Conservation (phyloP, 2,888 invertebrate genomes). For the Ditylenchus weischeri region DNA sequence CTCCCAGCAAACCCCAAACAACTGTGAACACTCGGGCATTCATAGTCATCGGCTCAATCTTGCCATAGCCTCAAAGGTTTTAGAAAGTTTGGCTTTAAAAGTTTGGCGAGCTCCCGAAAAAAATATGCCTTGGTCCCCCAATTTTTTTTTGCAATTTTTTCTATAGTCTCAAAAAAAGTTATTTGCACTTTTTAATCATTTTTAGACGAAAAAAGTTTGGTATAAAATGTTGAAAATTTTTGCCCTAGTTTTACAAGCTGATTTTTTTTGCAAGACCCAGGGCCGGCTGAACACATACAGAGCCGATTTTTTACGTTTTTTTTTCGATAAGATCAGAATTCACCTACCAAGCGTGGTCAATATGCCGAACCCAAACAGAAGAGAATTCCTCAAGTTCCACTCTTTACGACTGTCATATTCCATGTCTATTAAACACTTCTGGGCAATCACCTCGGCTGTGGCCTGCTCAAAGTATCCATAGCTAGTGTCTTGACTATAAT, state of each 20-base stretch:
- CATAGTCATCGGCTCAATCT: slow-evolving; percentile 51
- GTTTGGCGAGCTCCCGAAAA: neutral
- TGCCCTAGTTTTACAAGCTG: too few species aligned
- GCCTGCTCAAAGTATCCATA: neutral
- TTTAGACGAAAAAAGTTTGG: too few species aligned
- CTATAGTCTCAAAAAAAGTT: too few species aligned
- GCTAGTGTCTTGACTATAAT: neutral
- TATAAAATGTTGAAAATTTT: too few species aligned
- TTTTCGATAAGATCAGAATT: neutral
- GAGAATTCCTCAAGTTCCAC: slow-evolving; percentile 53
- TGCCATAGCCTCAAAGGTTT: slow-evolving; percentile 51
- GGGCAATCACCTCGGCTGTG: slow-evolving; percentile 26
- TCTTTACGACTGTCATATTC: slow-evolving; percentile 37
- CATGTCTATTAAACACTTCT: slow-evolving; percentile 28
- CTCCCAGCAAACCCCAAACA: slow-evolving; percentile 55
- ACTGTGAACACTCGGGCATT: slow-evolving; percentile 55
- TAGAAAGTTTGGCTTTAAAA: neutral
- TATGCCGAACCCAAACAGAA: slow-evolving; percentile 55
- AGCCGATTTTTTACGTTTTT: neutral
- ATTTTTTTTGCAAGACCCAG: neutral
- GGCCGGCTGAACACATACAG: neutral
- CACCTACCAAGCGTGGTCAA: slow-evolving; percentile 51
- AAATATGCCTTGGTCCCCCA: neutral
- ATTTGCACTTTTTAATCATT: too few species aligned
- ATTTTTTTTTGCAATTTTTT: neutral